These are phyloP conservation scores for Benitochromis conjunctus DNA, from an alignment of 2,113 vertebrate species.

Conservation along the genomic window DNA sequence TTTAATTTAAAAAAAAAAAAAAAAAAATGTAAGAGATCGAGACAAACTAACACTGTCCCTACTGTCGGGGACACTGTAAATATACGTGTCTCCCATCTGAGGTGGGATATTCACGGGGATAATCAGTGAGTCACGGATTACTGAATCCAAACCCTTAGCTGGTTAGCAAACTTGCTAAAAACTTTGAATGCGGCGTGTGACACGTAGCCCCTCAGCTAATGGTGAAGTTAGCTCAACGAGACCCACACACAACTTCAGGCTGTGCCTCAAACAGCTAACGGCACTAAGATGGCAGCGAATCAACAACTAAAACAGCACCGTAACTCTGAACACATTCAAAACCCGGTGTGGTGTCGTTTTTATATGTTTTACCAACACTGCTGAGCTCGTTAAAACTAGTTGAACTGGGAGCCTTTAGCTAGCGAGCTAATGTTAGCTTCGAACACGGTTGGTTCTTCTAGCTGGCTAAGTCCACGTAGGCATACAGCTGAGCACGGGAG, in stretches of 20 bases:
- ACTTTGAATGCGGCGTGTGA: conserved; percentile 73
- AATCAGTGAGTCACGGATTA: neutral
- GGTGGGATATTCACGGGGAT: no score
- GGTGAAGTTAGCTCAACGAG: conserved; percentile 28
- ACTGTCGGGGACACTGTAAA: neutral
- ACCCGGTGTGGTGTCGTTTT: neutral
- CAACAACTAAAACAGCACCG: neutral
- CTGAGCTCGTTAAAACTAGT: neutral
- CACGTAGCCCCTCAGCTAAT: conserved; percentile 72
- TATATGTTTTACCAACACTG: neutral
- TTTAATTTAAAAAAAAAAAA: no score
- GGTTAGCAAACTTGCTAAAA: conserved; percentile 69
- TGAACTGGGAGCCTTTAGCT: conserved; percentile 15
- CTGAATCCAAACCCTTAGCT: neutral
- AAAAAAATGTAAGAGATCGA: neutral
- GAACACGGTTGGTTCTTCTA: conserved; percentile 26
- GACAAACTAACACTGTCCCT: neutral
- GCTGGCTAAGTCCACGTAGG: conserved; percentile 78
- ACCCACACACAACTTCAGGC: conserved; percentile 42
- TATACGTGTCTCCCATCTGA: neutral
- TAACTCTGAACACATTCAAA: neutral
- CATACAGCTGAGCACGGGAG: conserved; percentile 68
- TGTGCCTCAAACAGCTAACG: neutral
- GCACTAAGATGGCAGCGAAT: neutral
- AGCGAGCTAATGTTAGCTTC: conserved; percentile 56